Evolutionary conservation across 2,888 invertebrate species (phyloP), one percentile per base, ranked within the genome.

Genomic region (Empis livida): DNA sequence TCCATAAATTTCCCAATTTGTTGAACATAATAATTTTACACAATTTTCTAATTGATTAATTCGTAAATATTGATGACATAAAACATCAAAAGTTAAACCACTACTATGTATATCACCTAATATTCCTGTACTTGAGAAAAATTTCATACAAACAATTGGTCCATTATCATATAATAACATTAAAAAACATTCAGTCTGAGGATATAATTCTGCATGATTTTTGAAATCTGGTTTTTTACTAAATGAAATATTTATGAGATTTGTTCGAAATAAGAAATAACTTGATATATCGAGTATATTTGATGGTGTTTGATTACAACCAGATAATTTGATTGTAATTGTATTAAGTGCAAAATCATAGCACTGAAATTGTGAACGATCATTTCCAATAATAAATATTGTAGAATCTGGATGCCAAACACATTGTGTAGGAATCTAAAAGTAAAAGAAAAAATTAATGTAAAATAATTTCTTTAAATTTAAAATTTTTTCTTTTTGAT

Each of bases 1-100:
- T 5, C 89, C 84, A 58, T 86, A 82, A 2, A 71, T 73, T 55
- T 83, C 83, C 90, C 90, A 90, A 65, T 88, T 86, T 67, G 90
- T 75, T 3, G 73, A 68, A 32, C 72, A 62, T 23, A 81, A 65
- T 31, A 87, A 63, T 54, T 78, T 77, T 11, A 85, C 77, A 5
- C 85, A 84, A 57, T 79, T 77, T 55, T 84, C 82, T 11, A 80
- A 67, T 58, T 80, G 78, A 55, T 74, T 73, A 45, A 75, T 65
- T 43, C 73, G 73, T 50, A 86, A 66, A 64, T 86, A 85, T 57
- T 77, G 77, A 54, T 75, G 74, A 35, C 80, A 71, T 43, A 83
- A 64, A 32, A 75, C 72, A 54, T 79, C 75, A 2, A 77, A 73
- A 3, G 78, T 74, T n/a, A 80, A 66, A 3, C 73, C 71, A 3